Conservation (phyloP, 2,888 invertebrate genomes). For the Heteromurus nitidus region DNA sequence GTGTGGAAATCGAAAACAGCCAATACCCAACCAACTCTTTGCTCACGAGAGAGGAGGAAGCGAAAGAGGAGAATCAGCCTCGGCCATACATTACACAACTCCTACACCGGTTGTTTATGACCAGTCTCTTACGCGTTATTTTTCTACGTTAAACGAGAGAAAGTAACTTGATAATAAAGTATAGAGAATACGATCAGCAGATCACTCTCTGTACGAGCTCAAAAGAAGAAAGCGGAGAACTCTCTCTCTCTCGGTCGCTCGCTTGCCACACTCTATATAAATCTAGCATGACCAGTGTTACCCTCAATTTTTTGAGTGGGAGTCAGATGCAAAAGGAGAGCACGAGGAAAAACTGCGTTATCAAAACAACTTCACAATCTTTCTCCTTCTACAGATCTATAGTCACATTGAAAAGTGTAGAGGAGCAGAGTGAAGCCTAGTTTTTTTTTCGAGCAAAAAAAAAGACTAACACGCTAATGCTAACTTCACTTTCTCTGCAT, state of each 20-base stretch:
- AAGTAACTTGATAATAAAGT: slow-evolving; percentile 37
- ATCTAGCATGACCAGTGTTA: neutral
- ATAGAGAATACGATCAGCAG: slow-evolving; percentile 24
- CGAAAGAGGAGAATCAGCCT: slow-evolving; percentile 5
- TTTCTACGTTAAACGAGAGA: slow-evolving; percentile 11
- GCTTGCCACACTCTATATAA: slow-evolving; percentile 19
- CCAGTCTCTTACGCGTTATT: no score
- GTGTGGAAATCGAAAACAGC: slow-evolving; percentile 17
- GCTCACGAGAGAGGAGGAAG: neutral
- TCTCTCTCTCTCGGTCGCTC: no score
- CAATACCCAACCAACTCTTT: slow-evolving; percentile 6
- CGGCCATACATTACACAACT: slow-evolving; percentile 19
- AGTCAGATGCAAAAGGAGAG: neutral
- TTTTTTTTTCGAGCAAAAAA: no score
- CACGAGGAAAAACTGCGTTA: slow-evolving; percentile 18
- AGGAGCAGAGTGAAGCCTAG: no score
- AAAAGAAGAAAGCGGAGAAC: no score
- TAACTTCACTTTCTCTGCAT: slow-evolving; percentile 11
- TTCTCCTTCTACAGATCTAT: slow-evolving; percentile 25
- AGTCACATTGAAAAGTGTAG: neutral
- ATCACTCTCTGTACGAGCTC: slow-evolving; percentile 37
- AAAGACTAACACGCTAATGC: slow-evolving; percentile 7
- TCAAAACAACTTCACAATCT: slow-evolving; percentile 19
- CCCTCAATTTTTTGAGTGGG: neutral
- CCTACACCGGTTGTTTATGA: slow-evolving; percentile 59